Evolutionary conservation across 2,797 vertebrate species (phyloP).

Genomic region (Sebastes oblongus): DNA sequence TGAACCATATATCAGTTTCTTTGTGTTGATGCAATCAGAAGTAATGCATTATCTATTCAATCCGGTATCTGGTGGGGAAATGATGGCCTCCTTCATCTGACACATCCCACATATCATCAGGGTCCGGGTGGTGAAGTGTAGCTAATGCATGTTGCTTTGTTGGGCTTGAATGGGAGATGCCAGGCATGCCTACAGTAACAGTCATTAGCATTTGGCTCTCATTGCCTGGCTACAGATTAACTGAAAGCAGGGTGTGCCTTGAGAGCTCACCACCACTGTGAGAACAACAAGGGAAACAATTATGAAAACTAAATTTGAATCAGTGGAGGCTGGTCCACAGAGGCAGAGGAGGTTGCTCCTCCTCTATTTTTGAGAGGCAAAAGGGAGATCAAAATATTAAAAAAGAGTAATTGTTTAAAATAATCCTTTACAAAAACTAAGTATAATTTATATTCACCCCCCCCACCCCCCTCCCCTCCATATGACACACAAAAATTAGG

Average conservation of each 20-base stretch:
- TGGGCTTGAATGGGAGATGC: constrained; percentile 61
- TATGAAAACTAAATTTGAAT: constrained; percentile 25
- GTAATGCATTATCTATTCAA: constrained; percentile 28
- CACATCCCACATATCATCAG: constrained; percentile 51
- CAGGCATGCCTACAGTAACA: constrained; percentile 64
- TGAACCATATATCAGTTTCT: background rate
- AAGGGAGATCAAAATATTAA: no score
- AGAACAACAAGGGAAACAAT: constrained; percentile 43
- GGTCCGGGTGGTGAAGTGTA: constrained; percentile 51
- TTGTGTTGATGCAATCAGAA: constrained; percentile 27
- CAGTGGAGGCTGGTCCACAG: no score
- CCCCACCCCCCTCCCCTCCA: no score
- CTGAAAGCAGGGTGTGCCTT: constrained; percentile 42
- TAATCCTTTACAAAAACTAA: no score
- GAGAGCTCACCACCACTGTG: constrained; percentile 26
- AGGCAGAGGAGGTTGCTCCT: no score
- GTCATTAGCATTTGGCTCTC: constrained; percentile 71
- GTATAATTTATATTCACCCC: no score
- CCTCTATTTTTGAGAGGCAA: no score
- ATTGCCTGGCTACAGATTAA: constrained; percentile 36
- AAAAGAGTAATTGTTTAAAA: no score
- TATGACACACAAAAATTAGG: no score
- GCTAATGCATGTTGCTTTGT: constrained; percentile 67
- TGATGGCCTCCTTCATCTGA: constrained; percentile 29
- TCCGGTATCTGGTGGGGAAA: background rate